Evolutionary conservation across 2,113 vertebrate species (phyloP), one percentile per base, ranked within the genome.

Genomic region (Taxidea taxus): DNA sequence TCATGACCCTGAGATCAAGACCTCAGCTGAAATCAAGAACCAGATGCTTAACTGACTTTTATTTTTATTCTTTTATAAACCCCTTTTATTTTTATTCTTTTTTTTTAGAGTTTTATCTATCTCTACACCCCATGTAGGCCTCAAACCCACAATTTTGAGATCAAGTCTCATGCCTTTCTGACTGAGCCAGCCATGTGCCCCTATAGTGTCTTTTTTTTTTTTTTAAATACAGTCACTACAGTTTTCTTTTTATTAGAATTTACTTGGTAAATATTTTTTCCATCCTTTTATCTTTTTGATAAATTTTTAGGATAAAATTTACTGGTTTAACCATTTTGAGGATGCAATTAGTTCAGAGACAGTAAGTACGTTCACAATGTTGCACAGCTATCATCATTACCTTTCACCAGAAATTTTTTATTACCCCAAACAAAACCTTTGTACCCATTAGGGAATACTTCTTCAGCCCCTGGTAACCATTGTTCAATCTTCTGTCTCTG

Each of bases 231-330:
- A 44, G 9, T 82, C 75, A 82, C 47, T 92, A 42, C 14, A 34
- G 16, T 15, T 95, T 95, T 77, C n/a, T 81, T 87, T 56, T 94
- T n/a, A 85, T 77, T 56, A 66, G 83, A 84, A 74, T 87, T 90
- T 62, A 86, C 6, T 12, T 72, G 51, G 75, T 80, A 8, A 23
- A 80, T 80, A 7, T 86, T 86, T 92, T 78, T 70, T 74, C 23
- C 23, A 93, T 80, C 13, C 56, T 54, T 74, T 84, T 84, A 54
- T 11, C 27, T 86, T 42, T 51, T 86, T 49, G 58, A 13, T 39
- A 18, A 85, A 15, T 74, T 60, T 58, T 81, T 78, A 49, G 47
- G 37, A n/a, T 77, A 86, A 54, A 42, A 78, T 75, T 44, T 56
- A 42, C 51, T 8, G 29, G 80, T 31, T 74, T 84, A 81, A 51